Conservation (phyloP, 2,797 vertebrate genomes). For the Poeciliopsis gracilis region DNA sequence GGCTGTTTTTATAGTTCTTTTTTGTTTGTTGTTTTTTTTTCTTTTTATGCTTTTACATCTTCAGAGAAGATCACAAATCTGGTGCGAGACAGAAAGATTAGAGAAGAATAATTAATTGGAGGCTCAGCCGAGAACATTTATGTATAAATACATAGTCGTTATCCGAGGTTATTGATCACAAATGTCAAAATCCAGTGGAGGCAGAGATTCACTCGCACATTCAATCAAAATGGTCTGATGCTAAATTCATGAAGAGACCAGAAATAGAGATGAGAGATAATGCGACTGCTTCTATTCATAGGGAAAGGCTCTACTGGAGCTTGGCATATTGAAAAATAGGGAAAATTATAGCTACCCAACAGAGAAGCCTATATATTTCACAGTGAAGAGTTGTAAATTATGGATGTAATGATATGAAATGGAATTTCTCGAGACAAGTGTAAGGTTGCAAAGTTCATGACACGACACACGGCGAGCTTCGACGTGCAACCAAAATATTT, state of each 20-base stretch:
- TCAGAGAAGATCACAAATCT: conserved; percentile 16
- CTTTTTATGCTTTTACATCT: conserved; percentile 1
- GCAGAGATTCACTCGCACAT: conserved; percentile 39
- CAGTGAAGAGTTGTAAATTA: conserved; percentile 51
- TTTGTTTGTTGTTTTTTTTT: too few relatives aligned
- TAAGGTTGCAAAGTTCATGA: not conserved
- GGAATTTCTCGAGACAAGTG: conserved; percentile 37
- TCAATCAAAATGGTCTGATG: conserved; percentile 54
- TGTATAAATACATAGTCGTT: conserved; percentile 37
- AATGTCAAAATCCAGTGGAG: conserved; percentile 40
- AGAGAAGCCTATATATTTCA: conserved; percentile 49
- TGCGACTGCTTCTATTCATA: conserved; percentile 67
- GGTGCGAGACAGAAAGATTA: conserved; percentile 5
- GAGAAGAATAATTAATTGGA: conserved; percentile 40
- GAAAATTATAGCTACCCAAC: conserved; percentile 60
- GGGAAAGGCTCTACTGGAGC: conserved; percentile 40
- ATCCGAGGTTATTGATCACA: conserved; percentile 59
- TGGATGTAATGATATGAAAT: conserved; percentile 52
- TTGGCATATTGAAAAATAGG: conserved; percentile 63
- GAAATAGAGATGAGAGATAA: conserved; percentile 71
- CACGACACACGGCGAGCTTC: not conserved
- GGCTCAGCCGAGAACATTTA: conserved; percentile 34
- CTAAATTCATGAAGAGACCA: conserved; percentile 65
- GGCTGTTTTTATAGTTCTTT: not conserved
- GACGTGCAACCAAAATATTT: not conserved